Evolutionary conservation across 2,888 invertebrate species (phyloP).

Genomic region (Chloroclystis v-ata): DNA sequence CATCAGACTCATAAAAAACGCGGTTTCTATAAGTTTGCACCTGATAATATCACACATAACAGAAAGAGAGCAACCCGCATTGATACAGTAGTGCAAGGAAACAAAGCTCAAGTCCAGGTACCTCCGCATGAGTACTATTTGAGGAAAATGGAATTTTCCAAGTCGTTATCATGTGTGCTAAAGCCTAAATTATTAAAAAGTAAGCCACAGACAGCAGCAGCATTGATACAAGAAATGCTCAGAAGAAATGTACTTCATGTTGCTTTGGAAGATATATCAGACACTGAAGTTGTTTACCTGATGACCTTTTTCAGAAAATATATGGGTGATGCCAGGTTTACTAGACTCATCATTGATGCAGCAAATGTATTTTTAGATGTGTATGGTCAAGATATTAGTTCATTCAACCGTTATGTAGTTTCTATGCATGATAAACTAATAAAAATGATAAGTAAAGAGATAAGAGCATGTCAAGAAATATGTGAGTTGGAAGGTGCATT

Average conservation of each 20-base stretch:
- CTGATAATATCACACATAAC: slow-evolving; percentile 57
- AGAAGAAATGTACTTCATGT: slow-evolving; percentile 86
- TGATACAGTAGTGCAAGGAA: slow-evolving; percentile 39
- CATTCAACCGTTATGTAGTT: slow-evolving; percentile 80
- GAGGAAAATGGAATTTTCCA: slow-evolving; percentile 88
- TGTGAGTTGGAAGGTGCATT: slow-evolving; percentile 84
- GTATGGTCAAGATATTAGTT: slow-evolving; percentile 81
- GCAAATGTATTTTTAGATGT: slow-evolving; percentile 86
- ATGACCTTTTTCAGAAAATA: slow-evolving; percentile 86
- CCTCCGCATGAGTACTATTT: slow-evolving; percentile 84
- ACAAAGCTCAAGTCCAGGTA: slow-evolving; percentile 35
- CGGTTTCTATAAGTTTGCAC: slow-evolving; percentile 71
- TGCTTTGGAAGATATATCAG: slow-evolving; percentile 85
- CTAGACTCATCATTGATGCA: slow-evolving; percentile 85
- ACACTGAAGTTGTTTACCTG: slow-evolving; percentile 81
- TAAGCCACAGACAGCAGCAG: slow-evolving; percentile 86
- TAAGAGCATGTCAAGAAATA: slow-evolving; percentile 80
- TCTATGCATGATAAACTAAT: slow-evolving; percentile 80
- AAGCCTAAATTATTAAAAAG: slow-evolving; percentile 47
- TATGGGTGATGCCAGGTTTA: slow-evolving; percentile 86
- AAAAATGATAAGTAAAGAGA: slow-evolving; percentile 81
- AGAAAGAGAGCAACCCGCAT: neutral
- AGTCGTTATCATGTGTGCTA: slow-evolving; percentile 87
- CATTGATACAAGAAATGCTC: slow-evolving; percentile 91
- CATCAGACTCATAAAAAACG: slow-evolving; percentile 53